These are phyloP conservation scores for Spisula subtruncata DNA, from an alignment of 2,888 invertebrate species.

Conservation along the genomic window DNA sequence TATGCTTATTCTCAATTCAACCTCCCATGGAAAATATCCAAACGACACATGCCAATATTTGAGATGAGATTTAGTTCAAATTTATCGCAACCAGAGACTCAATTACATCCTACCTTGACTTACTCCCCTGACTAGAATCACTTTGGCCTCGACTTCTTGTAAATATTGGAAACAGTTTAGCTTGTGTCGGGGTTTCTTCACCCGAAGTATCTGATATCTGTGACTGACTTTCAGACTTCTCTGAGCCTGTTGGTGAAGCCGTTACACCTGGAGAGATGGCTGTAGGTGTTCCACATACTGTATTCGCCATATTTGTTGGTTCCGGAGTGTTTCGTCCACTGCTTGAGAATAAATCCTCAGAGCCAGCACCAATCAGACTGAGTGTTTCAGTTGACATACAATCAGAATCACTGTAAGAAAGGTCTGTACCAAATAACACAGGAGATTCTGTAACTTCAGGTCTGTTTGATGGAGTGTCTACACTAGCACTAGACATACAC, in stretches of 20 bases:
- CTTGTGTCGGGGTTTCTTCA: not conserved
- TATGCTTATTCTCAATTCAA: too few relatives aligned
- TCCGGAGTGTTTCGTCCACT: slow-evolving; percentile 50
- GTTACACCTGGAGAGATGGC: not conserved
- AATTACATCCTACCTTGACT: slow-evolving; percentile 24
- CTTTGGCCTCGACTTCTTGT: slow-evolving; percentile 35
- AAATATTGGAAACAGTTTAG: slow-evolving; percentile 68
- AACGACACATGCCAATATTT: too few relatives aligned
- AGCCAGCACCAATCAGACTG: slow-evolving; percentile 33
- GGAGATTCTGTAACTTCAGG: not conserved
- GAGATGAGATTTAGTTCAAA: too few relatives aligned
- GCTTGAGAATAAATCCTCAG: slow-evolving; percentile 40
- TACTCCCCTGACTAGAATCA: slow-evolving; percentile 52
- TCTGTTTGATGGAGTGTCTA: not conserved
- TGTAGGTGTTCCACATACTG: not conserved
- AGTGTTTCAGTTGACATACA: slow-evolving; percentile 31
- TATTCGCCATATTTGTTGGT: not conserved
- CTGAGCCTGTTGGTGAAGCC: slow-evolving; percentile 16
- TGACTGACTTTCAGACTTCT: not conserved
- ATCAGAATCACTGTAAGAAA: not conserved
- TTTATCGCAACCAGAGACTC: not conserved
- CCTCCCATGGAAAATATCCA: too few relatives aligned
- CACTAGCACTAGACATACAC: not conserved
- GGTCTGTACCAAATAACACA: not conserved
- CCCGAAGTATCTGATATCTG: slow-evolving; percentile 1